Conservation (phyloP, 37 sponge, comb jelly and placozoan species). For the Axinella damicornis region DNA sequence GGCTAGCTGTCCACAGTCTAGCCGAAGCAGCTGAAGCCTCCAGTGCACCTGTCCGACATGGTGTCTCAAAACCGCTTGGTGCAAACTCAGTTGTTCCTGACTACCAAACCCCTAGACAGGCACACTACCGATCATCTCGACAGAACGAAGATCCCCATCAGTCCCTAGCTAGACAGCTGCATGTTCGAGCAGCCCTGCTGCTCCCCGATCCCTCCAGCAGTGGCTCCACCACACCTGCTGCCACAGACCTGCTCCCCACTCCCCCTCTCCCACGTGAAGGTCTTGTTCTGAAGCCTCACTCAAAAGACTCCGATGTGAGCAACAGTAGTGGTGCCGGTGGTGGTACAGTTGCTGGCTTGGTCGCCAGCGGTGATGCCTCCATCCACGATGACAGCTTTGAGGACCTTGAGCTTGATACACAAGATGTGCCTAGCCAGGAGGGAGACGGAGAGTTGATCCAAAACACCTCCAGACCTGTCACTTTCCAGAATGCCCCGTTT, state of each 20-base stretch:
- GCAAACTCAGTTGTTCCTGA: slow-evolving; percentile 73
- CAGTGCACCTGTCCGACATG: slow-evolving; percentile 62
- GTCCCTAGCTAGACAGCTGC: slow-evolving; percentile 39
- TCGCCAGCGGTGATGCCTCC: neutral
- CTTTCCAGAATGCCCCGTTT: too few relatives aligned
- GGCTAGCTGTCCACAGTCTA: slow-evolving; percentile 62
- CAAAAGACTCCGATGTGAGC: neutral
- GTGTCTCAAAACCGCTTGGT: slow-evolving; percentile 76
- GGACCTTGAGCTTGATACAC: neutral
- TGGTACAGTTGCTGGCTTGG: neutral
- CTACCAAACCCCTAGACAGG: slow-evolving; percentile 27
- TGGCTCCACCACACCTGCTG: neutral
- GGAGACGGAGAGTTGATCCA: too few relatives aligned
- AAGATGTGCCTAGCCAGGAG: too few relatives aligned
- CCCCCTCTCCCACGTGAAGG: slow-evolving; percentile 6
- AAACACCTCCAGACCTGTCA: too few relatives aligned
- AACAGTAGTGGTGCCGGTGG: neutral
- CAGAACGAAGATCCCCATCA: slow-evolving; percentile 4
- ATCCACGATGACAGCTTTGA: slow-evolving; percentile 21
- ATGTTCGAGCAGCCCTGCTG: slow-evolving; percentile 35
- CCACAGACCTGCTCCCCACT: neutral
- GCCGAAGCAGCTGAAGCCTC: slow-evolving; percentile 62
- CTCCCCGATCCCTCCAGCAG: neutral
- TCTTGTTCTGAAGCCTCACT: neutral
- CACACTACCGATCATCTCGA: neutral